A percentile compares a stretch with the other conserved stretches of the same genome.
phyloP scores from a whole-genome alignment of 2,888 invertebrate species.

The Parapristionchus giblindavisi region DNA sequence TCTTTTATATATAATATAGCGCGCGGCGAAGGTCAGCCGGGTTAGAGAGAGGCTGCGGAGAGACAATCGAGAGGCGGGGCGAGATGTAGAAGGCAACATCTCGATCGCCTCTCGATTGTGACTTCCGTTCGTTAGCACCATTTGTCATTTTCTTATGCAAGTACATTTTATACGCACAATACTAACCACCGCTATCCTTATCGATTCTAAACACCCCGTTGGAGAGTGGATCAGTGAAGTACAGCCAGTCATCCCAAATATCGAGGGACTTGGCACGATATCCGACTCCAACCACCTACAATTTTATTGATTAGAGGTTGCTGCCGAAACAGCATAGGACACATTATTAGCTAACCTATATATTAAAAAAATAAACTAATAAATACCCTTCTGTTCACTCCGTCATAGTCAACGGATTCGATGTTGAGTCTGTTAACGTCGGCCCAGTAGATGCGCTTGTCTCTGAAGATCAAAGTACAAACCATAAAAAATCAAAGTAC shows the following conservation, averaged over 20 bases:
- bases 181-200: slow-evolving; percentile 89
- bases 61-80: no score
- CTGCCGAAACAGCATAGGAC: not conserved
- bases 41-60: no score
- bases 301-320: not conserved
- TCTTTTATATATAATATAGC: no score
- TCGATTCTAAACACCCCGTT: slow-evolving; percentile 92
- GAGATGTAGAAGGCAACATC: no score
- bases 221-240: slow-evolving; percentile 68
- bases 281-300: slow-evolving; percentile 55
- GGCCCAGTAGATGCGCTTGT: slow-evolving; percentile 87
- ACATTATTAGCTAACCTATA: not conserved
- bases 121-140: no score
- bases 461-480: slow-evolving; percentile 74
- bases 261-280: slow-evolving; percentile 67
- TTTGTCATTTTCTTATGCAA: no score
- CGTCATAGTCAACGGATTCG: slow-evolving; percentile 88
- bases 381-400: slow-evolving; percentile 77
- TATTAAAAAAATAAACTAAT: not conserved
- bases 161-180: not conserved
- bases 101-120: no score
- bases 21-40: no score
- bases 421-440: slow-evolving; percentile 89
- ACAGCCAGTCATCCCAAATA: slow-evolving; percentile 67
- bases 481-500: not conserved